Evolutionary conservation across 2,888 invertebrate genomes (phyloP).

Genomic region (Octonoba sinensis): DNA sequence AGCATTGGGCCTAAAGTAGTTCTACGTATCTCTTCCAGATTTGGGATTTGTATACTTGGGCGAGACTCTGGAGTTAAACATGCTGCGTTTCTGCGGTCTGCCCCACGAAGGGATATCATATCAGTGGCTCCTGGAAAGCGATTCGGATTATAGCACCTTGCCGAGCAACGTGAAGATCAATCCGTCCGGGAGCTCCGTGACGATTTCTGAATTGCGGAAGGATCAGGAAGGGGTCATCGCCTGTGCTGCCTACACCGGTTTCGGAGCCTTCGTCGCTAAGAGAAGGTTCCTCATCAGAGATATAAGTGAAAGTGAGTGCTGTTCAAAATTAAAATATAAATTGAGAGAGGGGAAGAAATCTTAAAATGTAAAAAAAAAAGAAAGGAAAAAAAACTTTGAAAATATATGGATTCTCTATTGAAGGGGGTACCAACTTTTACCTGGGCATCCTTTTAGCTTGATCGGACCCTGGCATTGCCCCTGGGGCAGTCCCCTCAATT

Average conservation of each 20-base stretch:
- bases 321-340: too few species aligned
- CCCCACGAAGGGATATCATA: slow-evolving; percentile 23
- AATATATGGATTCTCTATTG: too few species aligned
- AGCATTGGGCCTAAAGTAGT: too few species aligned
- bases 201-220: slow-evolving; percentile 28
- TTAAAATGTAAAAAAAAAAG: too few species aligned
- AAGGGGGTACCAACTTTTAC: too few species aligned
- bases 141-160: background rate
- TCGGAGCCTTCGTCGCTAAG: slow-evolving; percentile 16
- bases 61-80: slow-evolving; percentile 32
- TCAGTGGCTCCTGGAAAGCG: slow-evolving; percentile 37
- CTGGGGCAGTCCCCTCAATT: too few species aligned
- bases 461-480: too few species aligned
- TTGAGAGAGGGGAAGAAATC: too few species aligned
- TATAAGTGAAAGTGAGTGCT: slow-evolving; percentile 8
- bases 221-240: slow-evolving; percentile 38
- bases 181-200: slow-evolving; percentile 20
- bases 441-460: too few species aligned
- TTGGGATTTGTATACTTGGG: slow-evolving; percentile 50
- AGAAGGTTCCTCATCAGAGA: slow-evolving; percentile 39
- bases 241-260: slow-evolving; percentile 26
- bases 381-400: too few species aligned
- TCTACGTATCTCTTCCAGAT: slow-evolving; percentile 32
- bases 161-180: slow-evolving; percentile 57
- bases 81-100: slow-evolving; percentile 28